Evolutionary conservation across 2,797 vertebrate species (phyloP), one percentile per base, ranked within the genome.

Genomic region (Rhinogobio ventralis): DNA sequence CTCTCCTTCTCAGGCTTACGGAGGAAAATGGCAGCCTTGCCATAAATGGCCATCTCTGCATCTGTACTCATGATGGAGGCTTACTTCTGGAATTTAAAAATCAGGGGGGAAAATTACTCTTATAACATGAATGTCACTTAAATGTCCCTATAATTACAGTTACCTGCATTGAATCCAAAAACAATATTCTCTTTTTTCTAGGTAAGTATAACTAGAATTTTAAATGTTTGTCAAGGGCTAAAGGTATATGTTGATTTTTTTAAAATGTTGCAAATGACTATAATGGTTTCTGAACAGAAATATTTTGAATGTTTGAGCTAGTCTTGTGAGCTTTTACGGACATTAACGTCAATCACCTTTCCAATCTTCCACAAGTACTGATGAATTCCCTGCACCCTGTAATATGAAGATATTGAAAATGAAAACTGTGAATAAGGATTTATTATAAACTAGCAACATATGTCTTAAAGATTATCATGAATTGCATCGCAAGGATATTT

Each of bases 1-100:
- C 94, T 90, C 86, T 96, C 95, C 84, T 93, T 95, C 86, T 96
- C 95, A 0, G 95, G 89, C 79, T 94, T 96, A 17, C 93, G 91
- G 28, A 96, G 93, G 88, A 89, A 95, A 0, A 90, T 89, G 0
- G 95, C 94, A 0, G 95, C 95, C 39, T 87, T 90, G 17, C 95
- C 95, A 2, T 91, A 96, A 67, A 90, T 3, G 67, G 93, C 90
- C 95, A 95, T 94, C 64, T 93, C 95, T 0, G 89, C 66, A 0
- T 96, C 96, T 0, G 95, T 96, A 86, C 95, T 97, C 95, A 94
- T 95, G 92, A 78, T 93, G 86, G 86, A 72, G 13, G 86, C 6
- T 91, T 88, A 86, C 39, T 84, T 60, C 55, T 57, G 57, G 11
- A 60, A 25, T 60, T 60, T 60, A 60, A 25, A 60, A 4, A 60